Percentiles rank a stretch among this genome's conserved stretches.
These are phyloP conservation scores for Laterallus jamaicensis DNA, from an alignment of 2,113 vertebrate species.

Conservation along the genomic window DNA sequence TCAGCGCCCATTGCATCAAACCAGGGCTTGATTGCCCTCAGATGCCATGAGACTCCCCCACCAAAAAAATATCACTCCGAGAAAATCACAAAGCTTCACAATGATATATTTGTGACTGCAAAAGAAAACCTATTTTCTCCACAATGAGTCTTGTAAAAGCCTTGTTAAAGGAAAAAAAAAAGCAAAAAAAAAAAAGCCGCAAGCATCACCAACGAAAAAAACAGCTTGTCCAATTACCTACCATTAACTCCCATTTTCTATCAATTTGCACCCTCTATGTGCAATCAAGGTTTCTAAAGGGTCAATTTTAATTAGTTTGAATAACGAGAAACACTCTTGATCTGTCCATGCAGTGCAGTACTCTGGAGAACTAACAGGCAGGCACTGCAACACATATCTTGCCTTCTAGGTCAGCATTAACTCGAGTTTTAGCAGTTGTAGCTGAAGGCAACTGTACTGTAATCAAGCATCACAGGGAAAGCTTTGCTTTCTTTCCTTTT, in stretches of 20 bases:
- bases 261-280: slow-evolving; percentile 47
- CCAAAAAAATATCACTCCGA: not conserved
- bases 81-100: not conserved
- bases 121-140: slow-evolving; percentile 15
- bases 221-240: slow-evolving; percentile 63
- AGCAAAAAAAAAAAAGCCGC: not conserved
- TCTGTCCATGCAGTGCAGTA: not conserved
- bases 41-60: not conserved
- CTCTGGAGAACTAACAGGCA: slow-evolving; percentile 15
- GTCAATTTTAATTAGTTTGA: slow-evolving; percentile 54
- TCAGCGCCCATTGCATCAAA: not conserved
- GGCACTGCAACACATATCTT: not conserved
- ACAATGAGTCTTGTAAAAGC: not conserved
- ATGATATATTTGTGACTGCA: not conserved
- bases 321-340: slow-evolving; percentile 48
- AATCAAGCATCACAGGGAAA: slow-evolving; percentile 54
- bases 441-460: slow-evolving; percentile 59
- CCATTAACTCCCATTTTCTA: slow-evolving; percentile 64
- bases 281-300: slow-evolving; percentile 69
- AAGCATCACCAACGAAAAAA: too few species aligned
- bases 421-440: slow-evolving; percentile 31
- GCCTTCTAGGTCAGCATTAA: slow-evolving; percentile 61
- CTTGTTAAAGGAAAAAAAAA: not conserved
- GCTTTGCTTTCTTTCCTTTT: not conserved
- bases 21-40: not conserved